A percentile compares a stretch with the other conserved stretches of the same genome.
phyloP scores from a whole-genome alignment of 2,113 vertebrate species.

The Hemiscyllium ocellatum region DNA sequence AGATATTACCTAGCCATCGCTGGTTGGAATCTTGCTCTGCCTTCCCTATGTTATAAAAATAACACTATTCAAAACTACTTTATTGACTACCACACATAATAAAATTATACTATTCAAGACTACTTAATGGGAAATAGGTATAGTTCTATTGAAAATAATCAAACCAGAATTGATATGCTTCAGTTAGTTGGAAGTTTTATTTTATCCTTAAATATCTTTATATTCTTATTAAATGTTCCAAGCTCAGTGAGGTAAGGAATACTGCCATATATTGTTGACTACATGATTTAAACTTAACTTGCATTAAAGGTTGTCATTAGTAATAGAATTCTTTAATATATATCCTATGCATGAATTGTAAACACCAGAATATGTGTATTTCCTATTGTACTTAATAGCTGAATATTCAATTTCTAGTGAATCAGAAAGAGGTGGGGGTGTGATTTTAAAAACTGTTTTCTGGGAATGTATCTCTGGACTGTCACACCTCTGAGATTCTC shows the following conservation, averaged over 20 bases:
- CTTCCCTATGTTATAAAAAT: no score
- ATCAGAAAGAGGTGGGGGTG: no score
- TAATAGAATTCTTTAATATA: not conserved
- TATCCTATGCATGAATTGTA: not conserved
- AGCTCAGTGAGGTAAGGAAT: not conserved
- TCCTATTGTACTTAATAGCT: not conserved
- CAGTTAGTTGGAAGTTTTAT: not conserved
- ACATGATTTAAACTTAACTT: not conserved
- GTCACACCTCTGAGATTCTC: no score
- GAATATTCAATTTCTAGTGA: no score
- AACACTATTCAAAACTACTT: no score
- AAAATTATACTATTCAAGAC: no score
- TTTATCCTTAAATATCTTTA: not conserved
- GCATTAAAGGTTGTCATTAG: not conserved
- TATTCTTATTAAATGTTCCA: not conserved
- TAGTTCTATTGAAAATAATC: not conserved
- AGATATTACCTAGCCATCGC: no score
- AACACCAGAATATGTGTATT: not conserved
- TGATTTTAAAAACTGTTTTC: no score
- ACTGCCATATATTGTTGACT: not conserved
- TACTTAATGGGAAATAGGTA: no score
- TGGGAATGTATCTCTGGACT: no score
- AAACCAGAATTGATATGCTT: not conserved
- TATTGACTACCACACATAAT: no score
- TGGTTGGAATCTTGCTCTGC: no score